Base-by-base conservation (phyloP, 1,140 invertebrate species). In the Lepidostoma basale region DNA sequence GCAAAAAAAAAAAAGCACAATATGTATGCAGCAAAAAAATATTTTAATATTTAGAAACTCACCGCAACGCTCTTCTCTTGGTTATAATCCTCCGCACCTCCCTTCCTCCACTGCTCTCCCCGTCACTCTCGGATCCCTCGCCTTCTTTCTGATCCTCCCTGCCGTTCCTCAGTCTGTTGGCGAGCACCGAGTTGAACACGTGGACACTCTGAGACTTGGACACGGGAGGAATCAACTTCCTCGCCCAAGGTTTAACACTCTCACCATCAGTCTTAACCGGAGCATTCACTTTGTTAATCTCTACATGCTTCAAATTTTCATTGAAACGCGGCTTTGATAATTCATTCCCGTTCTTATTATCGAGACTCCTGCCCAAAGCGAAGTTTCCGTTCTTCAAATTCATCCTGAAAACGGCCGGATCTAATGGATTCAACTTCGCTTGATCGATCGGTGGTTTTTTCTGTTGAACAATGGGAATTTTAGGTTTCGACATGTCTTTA, bases 51-150 rank as follows among this genome's bases (percentile, higher is more conserved):
- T n/a, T n/a, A n/a, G n/a, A 33, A 14, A 39, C 56, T 62, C 52
- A 69, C 67, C 67, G 45, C 8, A 54, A 28, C n/a, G 18, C 20
- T 0, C 66, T 40, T 40, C 72, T 18, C 47, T 64, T 63, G 63
- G 74, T 76, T 73, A 85, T 87, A 67, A 88, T 87, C 42, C 83
- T 83, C 6, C 82, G 80, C 52, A 88, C 85, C 72, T 88, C 88
- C 2, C 84, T 75, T 10, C 86, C 86, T 26, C 86, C 86, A 42
- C 85, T 87, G 73, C 84, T 86, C 72, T 88, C 86, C 8, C 85
- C 85, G 73, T 87, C 86, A 54, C 79, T 81, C 10, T 80, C 81
- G 0, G 80, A 82, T 0, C 77, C 80, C 12, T 74, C 76, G 2
- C 54, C 26, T 12, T 76, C 58, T 58, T 78, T 78, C 8, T 26